phyloP scores from a whole-genome alignment of 2,797 vertebrate species.

The Bradypodion ventrale region DNA sequence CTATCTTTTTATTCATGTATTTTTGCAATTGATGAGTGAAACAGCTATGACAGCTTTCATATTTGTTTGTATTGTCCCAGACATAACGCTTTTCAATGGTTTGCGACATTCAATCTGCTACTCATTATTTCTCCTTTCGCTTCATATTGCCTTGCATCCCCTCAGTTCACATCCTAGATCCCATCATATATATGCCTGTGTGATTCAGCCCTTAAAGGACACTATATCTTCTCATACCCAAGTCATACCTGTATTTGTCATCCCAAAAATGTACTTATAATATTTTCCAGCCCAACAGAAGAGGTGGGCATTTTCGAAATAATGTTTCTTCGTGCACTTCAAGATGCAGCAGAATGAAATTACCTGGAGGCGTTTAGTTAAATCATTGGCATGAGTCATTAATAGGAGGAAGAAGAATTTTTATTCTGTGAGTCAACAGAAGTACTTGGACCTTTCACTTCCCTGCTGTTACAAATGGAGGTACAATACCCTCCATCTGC shows the following conservation, averaged over 20 bases:
- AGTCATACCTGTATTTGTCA: not conserved
- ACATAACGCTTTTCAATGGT: not conserved
- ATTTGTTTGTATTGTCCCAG: not conserved
- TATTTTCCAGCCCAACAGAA: not conserved
- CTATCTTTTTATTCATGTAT: not conserved
- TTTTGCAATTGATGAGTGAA: not conserved
- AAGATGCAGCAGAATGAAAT: slow-evolving; percentile 2
- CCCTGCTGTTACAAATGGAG: slow-evolving; percentile 23
- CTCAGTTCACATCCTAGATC: not conserved
- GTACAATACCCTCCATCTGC: not conserved
- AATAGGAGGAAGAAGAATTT: slow-evolving; percentile 49
- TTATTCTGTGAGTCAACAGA: slow-evolving; percentile 63
- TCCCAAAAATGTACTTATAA: not conserved
- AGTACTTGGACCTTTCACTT: slow-evolving; percentile 48
- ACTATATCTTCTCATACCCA: slow-evolving; percentile 1
- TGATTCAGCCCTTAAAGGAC: not conserved
- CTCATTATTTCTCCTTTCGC: too few species aligned
- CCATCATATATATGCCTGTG: not conserved
- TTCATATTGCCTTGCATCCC: too few species aligned
- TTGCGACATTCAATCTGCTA: not conserved
- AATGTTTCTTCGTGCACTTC: slow-evolving; percentile 11
- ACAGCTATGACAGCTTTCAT: not conserved
- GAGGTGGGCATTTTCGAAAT: not conserved
- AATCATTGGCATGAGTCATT: slow-evolving; percentile 65
- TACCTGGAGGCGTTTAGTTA: slow-evolving; percentile 39